Conservation (phyloP, 2,113 vertebrate species). For the Parus major region DNA sequence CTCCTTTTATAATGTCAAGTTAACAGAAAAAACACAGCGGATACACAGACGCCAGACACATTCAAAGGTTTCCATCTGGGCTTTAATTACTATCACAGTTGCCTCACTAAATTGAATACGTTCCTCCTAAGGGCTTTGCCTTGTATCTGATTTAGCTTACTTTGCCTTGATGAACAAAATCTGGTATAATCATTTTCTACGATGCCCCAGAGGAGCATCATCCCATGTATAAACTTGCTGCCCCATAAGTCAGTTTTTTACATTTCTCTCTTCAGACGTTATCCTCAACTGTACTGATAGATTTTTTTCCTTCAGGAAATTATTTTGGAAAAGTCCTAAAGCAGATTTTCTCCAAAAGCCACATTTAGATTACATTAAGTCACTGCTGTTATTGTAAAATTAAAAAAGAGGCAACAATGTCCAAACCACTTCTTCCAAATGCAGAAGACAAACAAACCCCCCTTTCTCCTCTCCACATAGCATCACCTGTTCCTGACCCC, state of each 20-base stretch:
- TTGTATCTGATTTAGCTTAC: slow-evolving; percentile 59
- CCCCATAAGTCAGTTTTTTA: slow-evolving; percentile 2
- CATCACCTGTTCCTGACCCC: slow-evolving; percentile 63
- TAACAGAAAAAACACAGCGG: slow-evolving; percentile 44
- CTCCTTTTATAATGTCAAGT: slow-evolving; percentile 65
- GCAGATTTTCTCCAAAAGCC: slow-evolving; percentile 19
- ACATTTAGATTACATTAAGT: slow-evolving; percentile 26
- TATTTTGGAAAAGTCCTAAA: slow-evolving; percentile 12
- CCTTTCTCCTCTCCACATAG: background rate
- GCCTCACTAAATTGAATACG: slow-evolving; percentile 44
- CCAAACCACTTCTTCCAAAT: background rate
- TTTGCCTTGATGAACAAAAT: slow-evolving; percentile 62
- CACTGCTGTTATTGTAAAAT: background rate
- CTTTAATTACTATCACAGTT: slow-evolving; percentile 61
- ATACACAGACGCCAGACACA: slow-evolving; percentile 39
- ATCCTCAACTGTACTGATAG: background rate
- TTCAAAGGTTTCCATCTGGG: slow-evolving; percentile 60
- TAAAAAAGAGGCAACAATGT: background rate
- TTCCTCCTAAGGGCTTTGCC: slow-evolving; percentile 47
- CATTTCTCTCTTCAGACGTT: slow-evolving; percentile 1
- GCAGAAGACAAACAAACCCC: background rate
- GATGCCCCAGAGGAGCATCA: slow-evolving; percentile 48
- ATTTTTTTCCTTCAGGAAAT: slow-evolving; percentile 34
- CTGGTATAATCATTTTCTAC: slow-evolving; percentile 52
- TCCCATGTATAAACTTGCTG: slow-evolving; percentile 37